These are phyloP conservation scores for Campopleginae sp. DNA, from an alignment of 2,888 invertebrate species.

Conservation along the genomic window DNA sequence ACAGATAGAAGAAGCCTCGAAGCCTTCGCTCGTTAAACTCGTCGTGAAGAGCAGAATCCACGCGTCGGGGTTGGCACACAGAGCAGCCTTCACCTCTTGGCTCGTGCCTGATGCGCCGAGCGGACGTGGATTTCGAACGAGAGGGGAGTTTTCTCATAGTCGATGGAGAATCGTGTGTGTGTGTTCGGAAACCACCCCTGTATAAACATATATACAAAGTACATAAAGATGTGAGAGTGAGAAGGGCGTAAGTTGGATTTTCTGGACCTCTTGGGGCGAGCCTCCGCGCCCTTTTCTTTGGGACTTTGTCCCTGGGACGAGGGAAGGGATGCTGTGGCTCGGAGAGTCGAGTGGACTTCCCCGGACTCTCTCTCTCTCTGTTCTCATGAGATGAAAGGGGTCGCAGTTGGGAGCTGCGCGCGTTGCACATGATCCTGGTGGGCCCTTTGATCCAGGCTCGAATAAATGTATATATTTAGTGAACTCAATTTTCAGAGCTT, in stretches of 20 bases:
- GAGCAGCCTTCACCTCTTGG: constrained; percentile 50
- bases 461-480: not conserved
- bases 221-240: not conserved
- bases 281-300: not conserved
- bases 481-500: not conserved
- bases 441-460: constrained; percentile 32
- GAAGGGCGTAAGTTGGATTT: not conserved
- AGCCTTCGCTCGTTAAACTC: constrained; percentile 69
- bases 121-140: constrained; percentile 26
- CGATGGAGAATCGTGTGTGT: not conserved
- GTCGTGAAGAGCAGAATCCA: constrained; percentile 56
- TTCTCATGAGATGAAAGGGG: constrained; percentile 20
- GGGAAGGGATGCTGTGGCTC: constrained; percentile 39
- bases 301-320: not conserved
- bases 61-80: constrained; percentile 36
- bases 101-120: constrained; percentile 50
- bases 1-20: constrained; percentile 55
- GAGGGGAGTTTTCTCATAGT: constrained; percentile 7
- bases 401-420: constrained; percentile 50
- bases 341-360: constrained; percentile 37
- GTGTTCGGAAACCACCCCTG: not conserved
- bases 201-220: constrained; percentile 19
- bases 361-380: constrained; percentile 17
- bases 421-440: constrained; percentile 47
- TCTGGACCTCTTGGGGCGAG: no score